A percentile compares a stretch with the other conserved stretches of the same genome.
Evolutionary conservation across 1,140 invertebrate species (phyloP).

Genomic region (Drosophila saltans): DNA sequence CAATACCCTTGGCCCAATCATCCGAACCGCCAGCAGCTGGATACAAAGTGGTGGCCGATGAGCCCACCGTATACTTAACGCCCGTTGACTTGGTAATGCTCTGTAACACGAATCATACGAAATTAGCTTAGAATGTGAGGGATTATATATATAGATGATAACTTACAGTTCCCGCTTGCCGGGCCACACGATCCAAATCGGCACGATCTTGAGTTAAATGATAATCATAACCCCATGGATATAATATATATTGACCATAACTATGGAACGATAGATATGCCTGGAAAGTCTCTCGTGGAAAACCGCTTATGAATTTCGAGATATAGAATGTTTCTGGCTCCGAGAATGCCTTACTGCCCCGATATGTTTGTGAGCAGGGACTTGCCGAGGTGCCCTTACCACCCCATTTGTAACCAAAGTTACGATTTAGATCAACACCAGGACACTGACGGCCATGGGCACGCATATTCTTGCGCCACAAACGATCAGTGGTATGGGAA

Average conservation of each 20-base stretch:
- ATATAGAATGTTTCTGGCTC: constrained; percentile 94
- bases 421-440: constrained; percentile 92
- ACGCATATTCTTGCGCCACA: constrained; percentile 92
- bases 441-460: constrained; percentile 85
- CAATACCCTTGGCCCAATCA: constrained; percentile 94
- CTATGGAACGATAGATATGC: constrained; percentile 94
- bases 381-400: constrained; percentile 92
- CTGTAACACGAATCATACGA: constrained; percentile 68
- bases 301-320: constrained; percentile 85
- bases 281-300: constrained; percentile 85
- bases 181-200: constrained; percentile 88
- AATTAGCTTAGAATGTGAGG: not conserved
- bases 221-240: constrained; percentile 92
- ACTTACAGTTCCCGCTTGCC: constrained; percentile 86
- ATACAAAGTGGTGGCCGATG: constrained; percentile 89
- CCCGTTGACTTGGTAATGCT: constrained; percentile 88
- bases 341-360: constrained; percentile 94
- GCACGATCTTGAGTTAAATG: constrained; percentile 88
- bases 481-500: constrained; percentile 88
- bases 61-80: constrained; percentile 89
- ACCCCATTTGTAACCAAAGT: constrained; percentile 92
- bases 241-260: constrained; percentile 94
- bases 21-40: constrained; percentile 93
- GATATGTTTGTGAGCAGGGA: constrained; percentile 94
- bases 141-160: not conserved